Evolutionary conservation across 2,113 vertebrate species (phyloP).

Genomic region (Zonotrichia leucophrys): DNA sequence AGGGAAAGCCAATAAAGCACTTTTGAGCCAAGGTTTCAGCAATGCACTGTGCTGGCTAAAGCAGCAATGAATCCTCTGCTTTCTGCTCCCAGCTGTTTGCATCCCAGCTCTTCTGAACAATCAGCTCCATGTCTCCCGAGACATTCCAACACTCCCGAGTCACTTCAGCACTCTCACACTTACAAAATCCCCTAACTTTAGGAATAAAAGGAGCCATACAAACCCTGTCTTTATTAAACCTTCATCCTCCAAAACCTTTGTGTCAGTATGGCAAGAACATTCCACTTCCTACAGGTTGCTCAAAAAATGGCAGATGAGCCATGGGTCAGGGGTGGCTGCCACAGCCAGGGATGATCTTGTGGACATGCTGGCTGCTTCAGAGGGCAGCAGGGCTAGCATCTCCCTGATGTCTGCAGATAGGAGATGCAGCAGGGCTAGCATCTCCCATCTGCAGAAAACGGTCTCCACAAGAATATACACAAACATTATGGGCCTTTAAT

Average conservation of each 20-base stretch:
- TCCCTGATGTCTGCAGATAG: background rate
- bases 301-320: background rate
- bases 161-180: background rate
- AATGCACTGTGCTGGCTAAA: background rate
- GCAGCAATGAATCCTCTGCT: background rate
- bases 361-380: background rate
- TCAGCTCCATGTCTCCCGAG: background rate
- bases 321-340: background rate
- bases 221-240: conserved; percentile 13
- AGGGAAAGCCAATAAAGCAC: background rate
- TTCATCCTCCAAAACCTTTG: background rate
- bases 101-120: background rate
- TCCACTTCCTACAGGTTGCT: background rate
- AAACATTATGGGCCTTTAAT: background rate
- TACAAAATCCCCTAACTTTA: conserved; percentile 5
- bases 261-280: background rate
- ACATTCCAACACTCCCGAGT: background rate
- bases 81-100: background rate
- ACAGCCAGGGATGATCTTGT: background rate
- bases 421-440: background rate
- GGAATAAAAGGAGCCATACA: background rate
- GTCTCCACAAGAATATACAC: background rate
- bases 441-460: background rate
- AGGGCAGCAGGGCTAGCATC: background rate
- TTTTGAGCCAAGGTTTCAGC: background rate